Evolutionary conservation across 2,113 vertebrate genomes (phyloP).

Genomic region (Capricornis sumatraensis): DNA sequence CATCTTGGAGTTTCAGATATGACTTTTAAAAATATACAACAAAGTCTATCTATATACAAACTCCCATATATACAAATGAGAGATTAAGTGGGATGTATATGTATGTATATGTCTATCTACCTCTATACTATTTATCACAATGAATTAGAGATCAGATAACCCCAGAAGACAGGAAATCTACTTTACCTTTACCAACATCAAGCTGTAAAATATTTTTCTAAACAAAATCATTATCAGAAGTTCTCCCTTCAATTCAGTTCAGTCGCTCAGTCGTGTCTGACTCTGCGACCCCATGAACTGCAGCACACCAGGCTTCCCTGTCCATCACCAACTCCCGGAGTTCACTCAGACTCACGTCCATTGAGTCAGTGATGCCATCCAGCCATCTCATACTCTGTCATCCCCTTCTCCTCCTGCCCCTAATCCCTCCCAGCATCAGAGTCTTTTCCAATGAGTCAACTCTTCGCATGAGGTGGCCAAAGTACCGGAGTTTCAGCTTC

Average conservation of each 20-base stretch:
- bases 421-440: no score
- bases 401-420: no score
- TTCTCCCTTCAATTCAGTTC: background rate
- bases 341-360: no score
- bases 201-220: background rate
- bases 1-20: background rate
- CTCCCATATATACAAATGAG: background rate
- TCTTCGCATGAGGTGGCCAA: no score
- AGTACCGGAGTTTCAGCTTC: no score
- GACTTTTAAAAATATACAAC: background rate
- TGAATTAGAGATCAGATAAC: background rate
- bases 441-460: no score
- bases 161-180: background rate
- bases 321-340: no score
- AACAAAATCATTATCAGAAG: background rate
- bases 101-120: rapidly evolving
- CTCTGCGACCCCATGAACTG: no score
- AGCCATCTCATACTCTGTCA: no score
- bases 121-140: background rate
- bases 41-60: background rate
- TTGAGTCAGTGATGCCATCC: no score
- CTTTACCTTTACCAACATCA: background rate
- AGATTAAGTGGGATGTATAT: background rate
- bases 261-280: no score
- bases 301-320: no score